Evolutionary conservation across 2,797 vertebrate species (phyloP).

Genomic region (Telmatherina bonti): DNA sequence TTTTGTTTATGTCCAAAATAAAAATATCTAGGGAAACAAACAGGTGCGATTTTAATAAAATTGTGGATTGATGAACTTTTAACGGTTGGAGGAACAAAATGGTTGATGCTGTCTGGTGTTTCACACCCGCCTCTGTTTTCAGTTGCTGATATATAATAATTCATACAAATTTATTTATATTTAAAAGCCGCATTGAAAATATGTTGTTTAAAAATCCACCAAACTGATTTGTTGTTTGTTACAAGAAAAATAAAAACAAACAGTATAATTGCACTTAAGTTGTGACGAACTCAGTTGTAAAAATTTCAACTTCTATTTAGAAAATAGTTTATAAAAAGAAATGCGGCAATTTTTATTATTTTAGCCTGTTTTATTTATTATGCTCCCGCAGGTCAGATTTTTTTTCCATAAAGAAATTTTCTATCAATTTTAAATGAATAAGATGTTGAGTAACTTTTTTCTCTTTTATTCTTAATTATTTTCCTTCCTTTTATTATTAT

Average conservation of each 20-base stretch:
- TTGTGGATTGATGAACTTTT: background rate
- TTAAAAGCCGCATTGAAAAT: too few species aligned
- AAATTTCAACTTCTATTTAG: background rate
- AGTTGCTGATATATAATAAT: background rate
- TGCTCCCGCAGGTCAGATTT: background rate
- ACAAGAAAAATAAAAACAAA: background rate
- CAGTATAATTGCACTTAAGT: background rate
- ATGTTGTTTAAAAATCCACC: too few species aligned
- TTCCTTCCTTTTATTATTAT: background rate
- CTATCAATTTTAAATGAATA: background rate
- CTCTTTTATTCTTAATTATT: background rate
- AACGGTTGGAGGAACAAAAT: background rate
- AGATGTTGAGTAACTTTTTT: too few species aligned
- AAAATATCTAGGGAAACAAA: background rate
- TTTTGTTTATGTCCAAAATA: background rate
- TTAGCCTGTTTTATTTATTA: too few species aligned
- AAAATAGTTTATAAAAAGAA: background rate
- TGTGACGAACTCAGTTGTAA: background rate
- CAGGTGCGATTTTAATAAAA: background rate
- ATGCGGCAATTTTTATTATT: background rate
- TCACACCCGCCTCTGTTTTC: background rate
- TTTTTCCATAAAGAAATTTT: background rate
- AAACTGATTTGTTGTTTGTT: too few species aligned
- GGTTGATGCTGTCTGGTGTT: background rate
- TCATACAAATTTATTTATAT: background rate